These are phyloP conservation scores for Palythoa caribaeorum DNA, from an alignment of 92 coral and sea anemone genomes.

Conservation along the genomic window DNA sequence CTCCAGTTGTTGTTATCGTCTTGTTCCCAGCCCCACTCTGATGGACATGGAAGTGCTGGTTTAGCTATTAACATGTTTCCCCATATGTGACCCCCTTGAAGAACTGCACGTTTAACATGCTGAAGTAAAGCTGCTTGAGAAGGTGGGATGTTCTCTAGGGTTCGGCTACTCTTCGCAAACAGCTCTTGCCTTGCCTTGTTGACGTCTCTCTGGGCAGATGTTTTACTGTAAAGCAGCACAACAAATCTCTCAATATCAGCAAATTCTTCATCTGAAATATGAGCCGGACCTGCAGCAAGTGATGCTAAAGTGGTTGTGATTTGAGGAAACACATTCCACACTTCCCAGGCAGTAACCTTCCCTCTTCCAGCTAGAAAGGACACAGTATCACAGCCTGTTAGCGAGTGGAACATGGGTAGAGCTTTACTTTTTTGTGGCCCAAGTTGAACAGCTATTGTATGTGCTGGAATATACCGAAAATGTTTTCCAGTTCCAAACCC, in stretches of 20 bases:
- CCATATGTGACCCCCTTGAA: constrained; percentile 47
- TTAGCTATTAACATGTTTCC: constrained; percentile 19
- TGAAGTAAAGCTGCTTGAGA: constrained; percentile 54
- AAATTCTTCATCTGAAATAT: constrained; percentile 15
- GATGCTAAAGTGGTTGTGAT: constrained; percentile 39
- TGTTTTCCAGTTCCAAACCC: constrained; percentile 49
- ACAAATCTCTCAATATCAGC: neutral
- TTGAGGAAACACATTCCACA: constrained; percentile 56
- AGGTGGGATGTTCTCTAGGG: constrained; percentile 57
- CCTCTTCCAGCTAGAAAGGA: constrained; percentile 45
- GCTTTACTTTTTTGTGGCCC: constrained; percentile 56
- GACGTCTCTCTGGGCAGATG: constrained; percentile 22
- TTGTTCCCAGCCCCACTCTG: constrained; percentile 45
- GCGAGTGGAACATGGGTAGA: constrained; percentile 49
- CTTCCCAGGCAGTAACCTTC: constrained; percentile 61
- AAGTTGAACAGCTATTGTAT: constrained; percentile 32
- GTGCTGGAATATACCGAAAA: neutral
- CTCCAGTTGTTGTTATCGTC: neutral
- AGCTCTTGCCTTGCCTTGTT: constrained; percentile 44
- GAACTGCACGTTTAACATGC: constrained; percentile 48
- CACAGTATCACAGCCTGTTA: constrained; percentile 65
- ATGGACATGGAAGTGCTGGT: constrained; percentile 16
- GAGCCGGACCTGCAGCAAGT: neutral
- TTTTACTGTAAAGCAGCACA: constrained; percentile 44
- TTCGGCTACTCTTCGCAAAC: constrained; percentile 25